These are phyloP conservation scores for Ctenoplectra terminalis DNA, from an alignment of 1,140 invertebrate species.

Conservation along the genomic window DNA sequence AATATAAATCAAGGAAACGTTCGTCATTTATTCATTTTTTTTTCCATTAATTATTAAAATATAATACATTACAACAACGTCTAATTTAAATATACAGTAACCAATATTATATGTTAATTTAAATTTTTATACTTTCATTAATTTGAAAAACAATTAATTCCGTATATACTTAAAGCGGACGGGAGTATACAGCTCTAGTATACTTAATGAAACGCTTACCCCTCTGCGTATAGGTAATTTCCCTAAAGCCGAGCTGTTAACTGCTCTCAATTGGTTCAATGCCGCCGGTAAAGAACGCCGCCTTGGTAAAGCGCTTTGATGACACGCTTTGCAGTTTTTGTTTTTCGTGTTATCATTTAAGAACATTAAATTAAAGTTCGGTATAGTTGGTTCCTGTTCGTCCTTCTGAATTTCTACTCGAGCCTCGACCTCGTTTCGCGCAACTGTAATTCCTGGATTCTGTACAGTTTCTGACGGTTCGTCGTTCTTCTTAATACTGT, in stretches of 20 bases:
- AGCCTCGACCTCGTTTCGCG: background rate
- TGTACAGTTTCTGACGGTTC: background rate
- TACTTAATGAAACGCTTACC: slow-evolving; percentile 53
- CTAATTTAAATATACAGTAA: too few relatives aligned
- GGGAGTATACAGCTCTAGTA: too few relatives aligned
- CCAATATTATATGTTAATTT: too few relatives aligned
- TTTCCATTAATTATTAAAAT: too few relatives aligned
- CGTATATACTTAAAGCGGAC: too few relatives aligned
- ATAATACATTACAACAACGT: background rate
- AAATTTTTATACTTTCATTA: background rate
- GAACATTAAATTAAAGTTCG: slow-evolving; percentile 48
- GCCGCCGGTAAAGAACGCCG: slow-evolving; percentile 71
- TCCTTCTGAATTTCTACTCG: background rate
- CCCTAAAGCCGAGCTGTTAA: slow-evolving; percentile 43
- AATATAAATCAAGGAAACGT: background rate
- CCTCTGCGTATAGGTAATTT: slow-evolving; percentile 65
- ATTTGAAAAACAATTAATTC: background rate
- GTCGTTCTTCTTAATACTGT: background rate
- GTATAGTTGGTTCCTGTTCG: background rate
- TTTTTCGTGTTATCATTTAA: slow-evolving; percentile 23
- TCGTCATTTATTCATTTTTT: background rate
- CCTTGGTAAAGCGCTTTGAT: slow-evolving; percentile 54
- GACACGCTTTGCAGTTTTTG: slow-evolving; percentile 56
- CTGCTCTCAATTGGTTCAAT: slow-evolving; percentile 54
- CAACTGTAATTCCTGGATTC: background rate